Conservation (phyloP, 2,888 invertebrate genomes). For the Drosophila seclusa region DNA sequence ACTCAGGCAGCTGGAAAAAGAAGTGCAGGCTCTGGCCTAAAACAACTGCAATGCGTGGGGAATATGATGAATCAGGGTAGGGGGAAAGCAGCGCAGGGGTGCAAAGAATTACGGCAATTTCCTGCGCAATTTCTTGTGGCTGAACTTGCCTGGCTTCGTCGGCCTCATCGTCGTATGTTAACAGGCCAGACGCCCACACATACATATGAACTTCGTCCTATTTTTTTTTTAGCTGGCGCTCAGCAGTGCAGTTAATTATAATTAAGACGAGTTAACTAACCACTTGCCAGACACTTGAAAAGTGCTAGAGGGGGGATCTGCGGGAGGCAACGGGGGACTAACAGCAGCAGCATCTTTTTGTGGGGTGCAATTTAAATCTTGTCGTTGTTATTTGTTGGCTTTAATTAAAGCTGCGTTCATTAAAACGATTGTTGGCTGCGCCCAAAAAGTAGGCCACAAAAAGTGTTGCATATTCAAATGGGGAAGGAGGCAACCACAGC, state of each 20-base stretch:
- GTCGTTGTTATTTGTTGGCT: conserved; percentile 38
- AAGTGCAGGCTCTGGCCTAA: conserved; percentile 64
- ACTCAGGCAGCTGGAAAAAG: conserved; percentile 70
- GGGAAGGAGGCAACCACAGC: neutral
- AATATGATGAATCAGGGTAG: neutral
- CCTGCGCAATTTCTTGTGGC: conserved; percentile 71
- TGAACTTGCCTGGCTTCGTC: conserved; percentile 62
- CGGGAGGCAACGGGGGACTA: neutral
- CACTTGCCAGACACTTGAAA: conserved; percentile 67
- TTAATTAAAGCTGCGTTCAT: conserved; percentile 73
- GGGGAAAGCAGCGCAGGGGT: neutral
- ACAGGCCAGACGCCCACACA: conserved; percentile 22
- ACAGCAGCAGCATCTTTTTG: conserved; percentile 2
- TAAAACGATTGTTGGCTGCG: conserved; percentile 46
- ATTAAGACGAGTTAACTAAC: conserved; percentile 83
- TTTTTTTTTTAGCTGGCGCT: conserved; percentile 39
- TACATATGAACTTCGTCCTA: neutral
- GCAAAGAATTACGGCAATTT: conserved; percentile 65
- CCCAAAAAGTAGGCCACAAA: conserved; percentile 68
- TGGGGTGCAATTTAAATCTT: conserved; percentile 53
- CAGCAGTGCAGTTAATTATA: conserved; percentile 83
- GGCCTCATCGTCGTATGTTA: conserved; percentile 22
- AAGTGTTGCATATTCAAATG: conserved; percentile 77
- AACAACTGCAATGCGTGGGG: conserved; percentile 27
- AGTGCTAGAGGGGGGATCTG: conserved; percentile 1